phyloP scores from a whole-genome alignment of 2,888 invertebrate species.

The Desoria tigrina region DNA sequence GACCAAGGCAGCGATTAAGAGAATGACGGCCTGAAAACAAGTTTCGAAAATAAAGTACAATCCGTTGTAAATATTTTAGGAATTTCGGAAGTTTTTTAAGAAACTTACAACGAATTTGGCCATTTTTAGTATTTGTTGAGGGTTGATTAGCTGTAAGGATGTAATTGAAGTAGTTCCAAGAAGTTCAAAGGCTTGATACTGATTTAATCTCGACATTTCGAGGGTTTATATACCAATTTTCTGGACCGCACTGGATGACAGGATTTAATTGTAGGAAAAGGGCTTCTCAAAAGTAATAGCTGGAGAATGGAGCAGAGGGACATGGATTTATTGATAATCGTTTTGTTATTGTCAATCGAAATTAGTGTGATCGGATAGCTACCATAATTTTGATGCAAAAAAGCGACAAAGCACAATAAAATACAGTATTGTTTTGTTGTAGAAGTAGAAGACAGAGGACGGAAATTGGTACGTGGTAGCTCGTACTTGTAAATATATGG shows the following conservation, averaged over 20 bases:
- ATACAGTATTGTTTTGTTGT: too few species aligned
- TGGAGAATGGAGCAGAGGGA: constrained; percentile 3
- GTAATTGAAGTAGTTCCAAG: not conserved
- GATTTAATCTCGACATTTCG: not conserved
- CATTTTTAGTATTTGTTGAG: constrained; percentile 34
- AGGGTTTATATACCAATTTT: constrained; percentile 8
- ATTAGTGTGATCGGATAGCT: too few species aligned
- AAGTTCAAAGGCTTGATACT: constrained; percentile 1
- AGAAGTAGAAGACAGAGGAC: too few species aligned
- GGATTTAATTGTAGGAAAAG: not conserved
- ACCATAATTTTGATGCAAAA: too few species aligned
- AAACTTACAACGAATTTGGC: constrained; percentile 45
- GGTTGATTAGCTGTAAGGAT: not conserved
- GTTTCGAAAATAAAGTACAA: constrained; percentile 17
- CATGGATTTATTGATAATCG: too few species aligned
- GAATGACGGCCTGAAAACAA: constrained; percentile 40
- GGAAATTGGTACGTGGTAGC: too few species aligned
- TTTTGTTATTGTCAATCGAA: too few species aligned
- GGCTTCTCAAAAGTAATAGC: not conserved
- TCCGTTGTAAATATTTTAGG: not conserved
- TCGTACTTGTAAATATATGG: too few species aligned
- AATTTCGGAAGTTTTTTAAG: constrained; percentile 6
- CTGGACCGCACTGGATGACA: not conserved
- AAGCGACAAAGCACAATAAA: too few species aligned
- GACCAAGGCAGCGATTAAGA: constrained; percentile 44